Evolutionary conservation across 2,113 vertebrate genomes (phyloP), one percentile per base, ranked within the genome.

Genomic region (Maccullochella peelii): DNA sequence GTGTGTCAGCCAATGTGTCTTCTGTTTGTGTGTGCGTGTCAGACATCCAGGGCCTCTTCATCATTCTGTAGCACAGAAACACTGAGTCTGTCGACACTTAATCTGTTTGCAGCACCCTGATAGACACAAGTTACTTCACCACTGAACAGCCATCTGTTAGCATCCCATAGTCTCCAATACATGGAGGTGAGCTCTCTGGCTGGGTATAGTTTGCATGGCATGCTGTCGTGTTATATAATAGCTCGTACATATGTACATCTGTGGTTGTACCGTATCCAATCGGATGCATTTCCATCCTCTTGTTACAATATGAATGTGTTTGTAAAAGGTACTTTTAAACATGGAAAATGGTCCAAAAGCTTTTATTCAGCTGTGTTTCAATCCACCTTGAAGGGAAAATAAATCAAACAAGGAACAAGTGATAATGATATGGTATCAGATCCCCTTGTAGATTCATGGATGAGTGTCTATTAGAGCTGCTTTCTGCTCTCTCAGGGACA

Each of bases 71-170:
- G 33, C 62, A 82, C 33, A 61, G 52, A 77, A 72, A 84, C 73
- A 82, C 57, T 21, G n/a, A 44, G 25, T 75, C 77, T 77, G 50
- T 68, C 54, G 21, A 85, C 36, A 65, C 42, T 72, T 86, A 82
- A 88, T 89, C 85, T 85, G 72, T 84, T 73, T 79, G 59, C 42
- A 59, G 62, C 36, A 36, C 42, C 47, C 71, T 80, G 77, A 84
- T 40, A 73, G 59, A 47, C 79, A 77, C 52, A 85, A 21, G 83
- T 83, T 71, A 75, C 67, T 74, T 72, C 67, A 76, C 70, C 77
- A 70, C 57, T n/a, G 55, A 77, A 36, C 67, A 57, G 65, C 87
- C 84, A 84, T 92, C 82, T 91, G 89, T 84, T 82, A 61, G 75
- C 80, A 42, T 79, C 67, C 38, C 12, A 16, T 62, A 67, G 61